Base-by-base conservation (phyloP, 1,140 invertebrate genomes). In the Drosophila repleta region DNA sequence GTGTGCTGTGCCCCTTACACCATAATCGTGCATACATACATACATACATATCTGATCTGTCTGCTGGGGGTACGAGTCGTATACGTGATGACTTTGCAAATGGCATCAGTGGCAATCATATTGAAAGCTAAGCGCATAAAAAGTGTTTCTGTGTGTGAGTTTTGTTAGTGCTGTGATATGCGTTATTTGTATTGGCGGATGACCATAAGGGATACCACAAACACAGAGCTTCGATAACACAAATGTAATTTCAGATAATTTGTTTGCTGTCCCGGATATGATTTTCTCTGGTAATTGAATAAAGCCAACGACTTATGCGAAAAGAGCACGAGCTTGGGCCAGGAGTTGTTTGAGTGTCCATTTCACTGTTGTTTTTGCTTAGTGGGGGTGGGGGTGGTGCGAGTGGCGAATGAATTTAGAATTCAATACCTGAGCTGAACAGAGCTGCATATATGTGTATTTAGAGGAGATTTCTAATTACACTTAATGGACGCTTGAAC, bases 51-150 rank as follows among this genome's bases (percentile, higher is more conserved):
- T 49, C 7, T 29, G 13, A 37, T 51, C 39, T 29, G 17, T 43
- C 20, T 51, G n/a, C 26, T 61, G 26, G 48, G 10, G 8, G 51
- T 20, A 39, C 24, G 43, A 0, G 32, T 4, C 79, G 84, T 83
- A 88, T 88, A 87, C 83, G 83, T 88, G 83, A 88, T 88, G 83
- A 88, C 83, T 89, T 83, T 83, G 83, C 83, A 88, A 88, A 88
- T 88, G 84, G 68, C 82, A 64, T 71, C 64, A 52, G 39, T 20
- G 51, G 78, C 76, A 85, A 87, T 85, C 81, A 64, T 70, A 83
- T 84, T 65, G 76, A 79, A 76, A 64, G 80, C 72, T 68, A 77
- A 88, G 63, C 70, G 63, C 74, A 85, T 85, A 77, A 87, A 85
- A 81, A 78, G 41, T 77, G 65, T 73, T 48, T 61, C 41, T 64